Base-by-base conservation (phyloP, 1,140 invertebrate species). In the Pseudomyrmex pallidus region DNA sequence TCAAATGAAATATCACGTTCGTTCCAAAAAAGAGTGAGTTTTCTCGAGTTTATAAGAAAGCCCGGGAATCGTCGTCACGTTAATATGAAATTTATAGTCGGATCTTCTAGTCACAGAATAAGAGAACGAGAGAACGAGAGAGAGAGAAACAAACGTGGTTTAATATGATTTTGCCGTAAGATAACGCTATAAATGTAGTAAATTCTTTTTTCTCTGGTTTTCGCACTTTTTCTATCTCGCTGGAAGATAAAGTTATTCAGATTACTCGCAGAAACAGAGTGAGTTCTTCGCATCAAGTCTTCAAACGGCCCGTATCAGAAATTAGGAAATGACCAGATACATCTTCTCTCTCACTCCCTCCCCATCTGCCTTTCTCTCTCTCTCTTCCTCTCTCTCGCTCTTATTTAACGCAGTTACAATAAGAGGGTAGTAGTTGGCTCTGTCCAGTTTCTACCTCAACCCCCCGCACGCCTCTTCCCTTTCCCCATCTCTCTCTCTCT, bases 341-440 rank as follows among this genome's bases (percentile, higher is more conserved):
- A 76, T 76, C 59, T 59, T 57, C 13, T 44, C 46, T 52, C 63
- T 12, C 73, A 17, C 70, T 72, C 46, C 20, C 8, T 74, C n/a
- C 44, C 20, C n/a, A 10, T 78, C 10, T 62, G 25, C 35, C n/a
- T 10, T 12, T 22, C 15, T 13, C 78, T 46, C 15, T 56, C 22
- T 57, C 20, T 35, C 50, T 35, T 3, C 59, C 22, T 13, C 82
- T 61, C 84, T 82, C 83, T 88, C 52, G 48, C 84, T 86, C 84
- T 89, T 86, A 90, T 89, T 91, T 89, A 87, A 66, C 64, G 61
- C 86, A 90, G 83, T 90, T 84, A 89, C 89, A 92, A 92, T 92
- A 92, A 92, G 89, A 86, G 86, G 77, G 59, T 82, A 85, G 84
- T 74, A 83, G 80, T 73, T 84, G 74, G 57, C 68, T 85, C 82